These are phyloP conservation scores for Acromyrmex charruanus DNA, from an alignment of 1,140 invertebrate genomes.

Conservation along the genomic window DNA sequence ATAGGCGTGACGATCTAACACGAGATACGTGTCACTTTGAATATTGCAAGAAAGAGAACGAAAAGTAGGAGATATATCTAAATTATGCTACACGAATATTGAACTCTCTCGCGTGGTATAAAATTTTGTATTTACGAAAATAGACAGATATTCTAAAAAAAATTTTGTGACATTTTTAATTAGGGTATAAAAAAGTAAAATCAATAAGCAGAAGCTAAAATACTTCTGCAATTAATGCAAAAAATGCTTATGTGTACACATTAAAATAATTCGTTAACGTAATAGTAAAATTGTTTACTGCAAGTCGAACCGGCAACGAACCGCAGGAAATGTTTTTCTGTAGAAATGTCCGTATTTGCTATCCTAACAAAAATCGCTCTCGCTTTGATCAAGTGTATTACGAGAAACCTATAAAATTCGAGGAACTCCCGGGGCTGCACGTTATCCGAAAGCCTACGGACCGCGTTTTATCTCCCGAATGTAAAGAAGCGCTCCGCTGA, in stretches of 20 bases:
- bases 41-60: slow-evolving; percentile 11
- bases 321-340: neutral
- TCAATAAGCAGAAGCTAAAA: neutral
- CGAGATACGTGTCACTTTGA: slow-evolving; percentile 43
- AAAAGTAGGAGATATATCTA: neutral
- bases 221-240: neutral
- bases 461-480: slow-evolving; percentile 70
- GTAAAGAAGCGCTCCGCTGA: slow-evolving; percentile 68
- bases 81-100: neutral
- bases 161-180: neutral
- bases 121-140: neutral
- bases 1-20: slow-evolving; percentile 46
- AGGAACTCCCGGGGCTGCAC: slow-evolving; percentile 2
- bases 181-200: neutral
- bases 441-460: slow-evolving; percentile 44
- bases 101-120: neutral
- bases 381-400: slow-evolving; percentile 48
- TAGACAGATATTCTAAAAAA: neutral
- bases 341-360: neutral
- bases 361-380: slow-evolving; percentile 26
- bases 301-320: neutral
- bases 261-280: neutral
- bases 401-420: slow-evolving; percentile 41
- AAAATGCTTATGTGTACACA: neutral
- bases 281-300: neutral